These are phyloP conservation scores for Holothuria glaberrima DNA, from an alignment of 35 echinoderm and acorn worm species.

Conservation along the genomic window DNA sequence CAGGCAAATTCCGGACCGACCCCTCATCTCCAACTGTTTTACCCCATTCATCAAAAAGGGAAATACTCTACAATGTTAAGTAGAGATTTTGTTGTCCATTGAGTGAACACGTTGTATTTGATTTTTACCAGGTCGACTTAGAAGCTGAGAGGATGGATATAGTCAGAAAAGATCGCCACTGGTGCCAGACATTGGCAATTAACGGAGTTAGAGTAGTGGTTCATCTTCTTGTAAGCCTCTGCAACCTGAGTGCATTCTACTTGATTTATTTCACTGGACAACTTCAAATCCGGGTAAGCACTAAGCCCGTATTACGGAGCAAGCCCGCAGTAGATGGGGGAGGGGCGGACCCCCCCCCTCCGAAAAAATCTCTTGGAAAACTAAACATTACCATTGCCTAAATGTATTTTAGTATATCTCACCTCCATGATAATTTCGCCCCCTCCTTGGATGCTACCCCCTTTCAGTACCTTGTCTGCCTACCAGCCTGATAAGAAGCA, in stretches of 20 bases:
- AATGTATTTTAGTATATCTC: no score
- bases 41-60: no score
- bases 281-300: conserved; percentile 78
- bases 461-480: no score
- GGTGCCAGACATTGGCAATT: conserved; percentile 50
- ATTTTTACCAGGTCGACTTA: conserved; percentile 61
- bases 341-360: no score
- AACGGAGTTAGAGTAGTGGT: conserved; percentile 67
- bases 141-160: conserved; percentile 72
- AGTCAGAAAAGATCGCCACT: conserved; percentile 60
- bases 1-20: neutral
- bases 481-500: no score
- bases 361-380: no score
- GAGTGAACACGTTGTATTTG: neutral
- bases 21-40: neutral
- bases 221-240: conserved; percentile 68
- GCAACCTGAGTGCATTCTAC: conserved; percentile 74
- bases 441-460: no score
- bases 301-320: no score
- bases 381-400: no score
- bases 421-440: no score
- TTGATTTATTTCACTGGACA: conserved; percentile 87
- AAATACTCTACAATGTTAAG: neutral
- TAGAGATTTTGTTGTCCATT: neutral
- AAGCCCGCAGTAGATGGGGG: no score